Percentiles rank a stretch among this genome's conserved stretches.
Evolutionary conservation across 2,797 vertebrate species (phyloP).

Genomic region (Ctenopoma multispine): DNA sequence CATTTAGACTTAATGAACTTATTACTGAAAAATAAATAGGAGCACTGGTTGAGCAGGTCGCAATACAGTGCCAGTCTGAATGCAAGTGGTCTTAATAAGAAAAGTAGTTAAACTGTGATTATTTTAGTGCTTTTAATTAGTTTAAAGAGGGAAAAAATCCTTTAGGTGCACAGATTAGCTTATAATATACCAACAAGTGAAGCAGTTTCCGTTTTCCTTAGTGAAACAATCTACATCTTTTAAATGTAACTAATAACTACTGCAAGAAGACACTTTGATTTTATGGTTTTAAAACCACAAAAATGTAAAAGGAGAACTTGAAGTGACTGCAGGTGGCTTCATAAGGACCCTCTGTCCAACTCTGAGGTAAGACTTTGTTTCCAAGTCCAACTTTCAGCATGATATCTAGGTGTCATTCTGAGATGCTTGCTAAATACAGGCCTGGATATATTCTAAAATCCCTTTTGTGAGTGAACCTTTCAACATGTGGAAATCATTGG

Average conservation of each 20-base stretch:
- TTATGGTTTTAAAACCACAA: conserved; percentile 22
- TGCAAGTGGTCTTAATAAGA: conserved; percentile 5
- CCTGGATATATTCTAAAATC: conserved; percentile 60
- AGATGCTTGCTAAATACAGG: conserved; percentile 76
- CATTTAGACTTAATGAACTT: conserved; percentile 46
- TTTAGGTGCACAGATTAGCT: conserved; percentile 36
- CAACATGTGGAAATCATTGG: conserved; percentile 83
- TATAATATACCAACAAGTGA: background rate
- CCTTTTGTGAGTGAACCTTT: conserved; percentile 75
- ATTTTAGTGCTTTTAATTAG: conserved; percentile 44
- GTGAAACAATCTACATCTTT: conserved; percentile 2
- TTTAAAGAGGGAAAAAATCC: conserved; percentile 53
- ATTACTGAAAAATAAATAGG: conserved; percentile 50
- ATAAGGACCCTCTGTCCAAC: conserved; percentile 32
- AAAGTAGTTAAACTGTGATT: conserved; percentile 1
- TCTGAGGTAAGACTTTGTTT: conserved; percentile 59
- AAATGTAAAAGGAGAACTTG: conserved; percentile 25
- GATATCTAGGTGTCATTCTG: conserved; percentile 23
- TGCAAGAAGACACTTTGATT: conserved; percentile 8
- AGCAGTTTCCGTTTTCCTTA: background rate
- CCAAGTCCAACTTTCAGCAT: conserved; percentile 28
- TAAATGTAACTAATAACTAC: conserved; percentile 22
- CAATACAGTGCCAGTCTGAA: conserved; percentile 35
- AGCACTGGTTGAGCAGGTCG: conserved; percentile 24
- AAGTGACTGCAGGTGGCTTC: conserved; percentile 32